phyloP scores from a whole-genome alignment of 2,888 invertebrate species.

The Scotopteryx bipunctaria region DNA sequence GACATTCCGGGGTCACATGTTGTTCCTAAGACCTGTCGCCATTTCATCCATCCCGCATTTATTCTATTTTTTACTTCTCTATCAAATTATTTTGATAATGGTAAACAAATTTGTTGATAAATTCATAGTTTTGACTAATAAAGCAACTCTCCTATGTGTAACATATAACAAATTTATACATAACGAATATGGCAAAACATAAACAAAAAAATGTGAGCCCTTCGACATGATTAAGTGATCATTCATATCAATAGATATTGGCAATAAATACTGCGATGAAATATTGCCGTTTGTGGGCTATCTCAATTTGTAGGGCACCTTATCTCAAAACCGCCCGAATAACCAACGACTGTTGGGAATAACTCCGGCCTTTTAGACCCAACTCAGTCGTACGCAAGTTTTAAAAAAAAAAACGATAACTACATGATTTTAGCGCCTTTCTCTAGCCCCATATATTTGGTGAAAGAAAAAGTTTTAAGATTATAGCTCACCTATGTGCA shows the following conservation, averaged over 20 bases:
- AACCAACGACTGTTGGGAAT: conserved; percentile 17
- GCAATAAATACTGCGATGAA: conserved; percentile 76
- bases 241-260: conserved; percentile 54
- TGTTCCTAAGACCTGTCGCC: no score
- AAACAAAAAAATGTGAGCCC: conserved; percentile 13
- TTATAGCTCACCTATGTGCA: no score
- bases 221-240: conserved; percentile 22
- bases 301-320: conserved; percentile 75
- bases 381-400: no score
- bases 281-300: conserved; percentile 74
- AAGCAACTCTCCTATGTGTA: no score
- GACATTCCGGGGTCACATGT: no score
- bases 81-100: no score
- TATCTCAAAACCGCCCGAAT: conserved; percentile 66
- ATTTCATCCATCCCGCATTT: no score
- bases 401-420: no score
- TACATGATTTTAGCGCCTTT: no score
- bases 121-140: neutral
- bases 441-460: no score
- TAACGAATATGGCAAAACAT: neutral
- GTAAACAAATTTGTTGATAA: neutral
- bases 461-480: no score
- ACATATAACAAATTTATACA: neutral
- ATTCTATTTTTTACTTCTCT: no score
- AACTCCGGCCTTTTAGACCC: conserved; percentile 10